These are phyloP conservation scores for Siderastrea radians DNA, from an alignment of 92 coral and sea anemone species.

Conservation along the genomic window DNA sequence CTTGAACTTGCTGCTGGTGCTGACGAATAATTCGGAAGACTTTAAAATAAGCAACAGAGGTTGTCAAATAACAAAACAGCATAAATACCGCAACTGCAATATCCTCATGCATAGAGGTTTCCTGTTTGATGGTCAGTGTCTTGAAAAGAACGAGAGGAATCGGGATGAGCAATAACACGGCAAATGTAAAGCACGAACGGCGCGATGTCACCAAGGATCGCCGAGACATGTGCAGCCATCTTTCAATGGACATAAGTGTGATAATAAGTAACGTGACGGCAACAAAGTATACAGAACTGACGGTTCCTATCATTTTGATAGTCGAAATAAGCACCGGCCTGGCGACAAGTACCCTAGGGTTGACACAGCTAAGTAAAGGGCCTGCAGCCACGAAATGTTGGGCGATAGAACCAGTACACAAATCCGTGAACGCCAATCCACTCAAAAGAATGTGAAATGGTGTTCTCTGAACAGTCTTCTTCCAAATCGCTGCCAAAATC, in stretches of 20 bases:
- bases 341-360: background rate
- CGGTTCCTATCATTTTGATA: background rate
- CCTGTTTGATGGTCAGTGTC: too few relatives aligned
- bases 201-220: slow-evolving; percentile 5
- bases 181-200: background rate
- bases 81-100: too few relatives aligned
- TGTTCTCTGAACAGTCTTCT: background rate
- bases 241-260: background rate
- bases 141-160: too few relatives aligned
- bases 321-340: too few relatives aligned
- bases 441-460: background rate
- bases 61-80: too few relatives aligned
- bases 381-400: background rate
- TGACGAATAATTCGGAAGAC: too few relatives aligned
- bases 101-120: too few relatives aligned
- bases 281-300: background rate
- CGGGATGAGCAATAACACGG: too few relatives aligned
- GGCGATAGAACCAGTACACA: background rate
- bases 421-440: background rate
- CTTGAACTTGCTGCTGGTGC: too few relatives aligned
- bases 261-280: background rate
- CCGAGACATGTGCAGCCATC: slow-evolving; percentile 2
- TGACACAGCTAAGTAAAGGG: background rate
- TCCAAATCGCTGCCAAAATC: background rate
- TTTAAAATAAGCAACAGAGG: too few relatives aligned